A percentile compares a stretch with the other conserved stretches of the same genome.
phyloP scores from a whole-genome alignment of 1,140 invertebrate genomes.

The Galleria mellonella region DNA sequence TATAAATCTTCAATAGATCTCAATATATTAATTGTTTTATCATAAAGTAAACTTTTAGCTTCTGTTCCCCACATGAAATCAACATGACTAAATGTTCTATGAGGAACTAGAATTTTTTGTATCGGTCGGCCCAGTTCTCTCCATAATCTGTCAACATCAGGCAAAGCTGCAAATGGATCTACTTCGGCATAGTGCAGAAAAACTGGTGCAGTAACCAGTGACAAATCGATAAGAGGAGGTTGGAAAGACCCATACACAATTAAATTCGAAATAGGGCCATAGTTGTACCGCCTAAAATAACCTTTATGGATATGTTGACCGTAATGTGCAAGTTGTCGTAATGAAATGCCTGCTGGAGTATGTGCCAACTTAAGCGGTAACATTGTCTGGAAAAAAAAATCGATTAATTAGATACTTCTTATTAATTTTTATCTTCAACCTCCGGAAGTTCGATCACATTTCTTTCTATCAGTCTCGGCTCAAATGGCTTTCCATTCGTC shows the following conservation, averaged over 20 bases:
- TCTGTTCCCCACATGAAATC: slow-evolving; percentile 2
- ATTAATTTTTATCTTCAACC: too few species aligned
- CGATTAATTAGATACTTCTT: too few species aligned
- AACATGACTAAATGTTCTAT: background rate
- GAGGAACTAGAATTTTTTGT: background rate
- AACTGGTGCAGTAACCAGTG: background rate
- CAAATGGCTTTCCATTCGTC: too few species aligned
- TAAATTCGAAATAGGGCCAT: background rate
- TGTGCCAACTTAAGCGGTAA: background rate
- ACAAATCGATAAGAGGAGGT: background rate
- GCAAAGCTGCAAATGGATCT: background rate
- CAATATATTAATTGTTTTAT: background rate
- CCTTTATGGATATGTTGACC: background rate
- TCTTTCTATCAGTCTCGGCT: too few species aligned
- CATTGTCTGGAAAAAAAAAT: background rate
- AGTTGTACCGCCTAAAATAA: background rate
- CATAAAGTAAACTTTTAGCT: background rate
- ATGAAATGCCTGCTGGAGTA: background rate
- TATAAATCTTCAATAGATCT: background rate
- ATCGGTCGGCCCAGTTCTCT: background rate
- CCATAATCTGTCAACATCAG: slow-evolving; percentile 1
- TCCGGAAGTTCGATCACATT: too few species aligned
- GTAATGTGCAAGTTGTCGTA: slow-evolving; percentile 1
- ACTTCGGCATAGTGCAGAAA: background rate
- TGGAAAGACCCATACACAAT: background rate